Conservation (phyloP, 2,888 invertebrate genomes). For the Tortrix viridana region DNA sequence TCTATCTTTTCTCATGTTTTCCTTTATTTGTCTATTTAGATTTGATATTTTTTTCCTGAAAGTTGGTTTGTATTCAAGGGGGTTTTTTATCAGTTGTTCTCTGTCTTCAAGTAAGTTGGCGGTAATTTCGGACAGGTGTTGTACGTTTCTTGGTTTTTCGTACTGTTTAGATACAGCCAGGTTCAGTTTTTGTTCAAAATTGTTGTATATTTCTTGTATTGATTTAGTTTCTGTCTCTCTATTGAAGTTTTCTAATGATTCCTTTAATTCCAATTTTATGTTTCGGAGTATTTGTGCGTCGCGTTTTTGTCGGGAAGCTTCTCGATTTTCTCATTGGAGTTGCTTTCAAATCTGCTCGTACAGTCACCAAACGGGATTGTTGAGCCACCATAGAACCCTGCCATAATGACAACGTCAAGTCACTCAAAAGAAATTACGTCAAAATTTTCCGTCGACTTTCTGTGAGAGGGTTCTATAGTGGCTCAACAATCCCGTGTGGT, state of each 20-base stretch:
- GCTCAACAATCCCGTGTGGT: too few relatives aligned
- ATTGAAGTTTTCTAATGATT: background rate
- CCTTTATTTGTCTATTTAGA: background rate
- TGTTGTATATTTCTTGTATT: background rate
- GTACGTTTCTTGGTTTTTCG: background rate
- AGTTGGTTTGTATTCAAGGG: background rate
- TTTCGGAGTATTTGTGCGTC: background rate
- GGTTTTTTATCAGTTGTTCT: background rate
- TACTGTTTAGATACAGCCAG: background rate
- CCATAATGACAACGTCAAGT: too few relatives aligned
- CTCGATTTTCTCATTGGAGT: background rate
- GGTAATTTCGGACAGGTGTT: background rate
- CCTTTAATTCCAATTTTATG: background rate
- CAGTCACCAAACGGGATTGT: too few relatives aligned
- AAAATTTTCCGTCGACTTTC: too few relatives aligned
- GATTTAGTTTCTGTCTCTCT: background rate
- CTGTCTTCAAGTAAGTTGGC: background rate
- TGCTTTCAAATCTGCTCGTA: background rate
- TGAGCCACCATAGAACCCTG: too few relatives aligned
- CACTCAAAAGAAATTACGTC: too few relatives aligned
- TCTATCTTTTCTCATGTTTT: background rate
- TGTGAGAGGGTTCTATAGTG: too few relatives aligned
- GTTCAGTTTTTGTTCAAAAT: background rate
- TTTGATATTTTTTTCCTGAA: background rate
- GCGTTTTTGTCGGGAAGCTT: background rate